A percentile compares a stretch with the other conserved stretches of the same genome.
Conservation (phyloP, 2,113 vertebrate genomes). For the Girardinichthys multiradiatus region DNA sequence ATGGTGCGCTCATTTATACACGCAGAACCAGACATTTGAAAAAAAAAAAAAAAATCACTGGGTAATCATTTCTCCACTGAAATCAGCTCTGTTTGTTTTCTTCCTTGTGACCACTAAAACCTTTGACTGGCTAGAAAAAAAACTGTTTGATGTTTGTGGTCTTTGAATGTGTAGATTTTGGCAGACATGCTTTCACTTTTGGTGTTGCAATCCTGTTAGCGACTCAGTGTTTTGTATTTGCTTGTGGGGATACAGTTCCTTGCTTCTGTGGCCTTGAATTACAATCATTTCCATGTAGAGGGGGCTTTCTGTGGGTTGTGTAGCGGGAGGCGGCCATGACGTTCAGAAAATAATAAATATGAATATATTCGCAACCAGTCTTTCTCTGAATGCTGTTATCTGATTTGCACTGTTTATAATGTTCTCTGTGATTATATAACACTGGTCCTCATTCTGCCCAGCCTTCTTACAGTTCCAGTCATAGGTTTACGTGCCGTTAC, state of each 20-base stretch:
- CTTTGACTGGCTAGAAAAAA: conserved; percentile 61
- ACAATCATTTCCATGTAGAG: conserved; percentile 66
- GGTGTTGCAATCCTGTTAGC: conserved; percentile 78
- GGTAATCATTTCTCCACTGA: conserved; percentile 44
- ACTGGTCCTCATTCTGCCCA: conserved; percentile 13
- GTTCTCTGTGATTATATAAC: not conserved
- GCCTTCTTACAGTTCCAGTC: conserved; percentile 8
- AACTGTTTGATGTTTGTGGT: conserved; percentile 74
- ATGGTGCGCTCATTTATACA: conserved; percentile 31
- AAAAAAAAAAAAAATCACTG: conserved; percentile 16
- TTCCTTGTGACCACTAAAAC: conserved; percentile 59
- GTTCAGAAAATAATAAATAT: conserved; percentile 65
- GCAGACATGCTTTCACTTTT: conserved; percentile 74
- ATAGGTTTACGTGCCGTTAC: not conserved
- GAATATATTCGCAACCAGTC: conserved; percentile 55
- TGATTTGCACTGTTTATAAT: not conserved
- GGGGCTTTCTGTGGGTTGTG: conserved; percentile 53
- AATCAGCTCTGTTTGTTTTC: conserved; percentile 51
- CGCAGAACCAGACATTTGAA: conserved; percentile 15
- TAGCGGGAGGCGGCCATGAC: conserved; percentile 47
- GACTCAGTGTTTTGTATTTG: conserved; percentile 74
- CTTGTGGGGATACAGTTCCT: conserved; percentile 72
- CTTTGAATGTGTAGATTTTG: conserved; percentile 77
- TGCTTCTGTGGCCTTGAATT: conserved; percentile 81
- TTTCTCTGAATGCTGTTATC: conserved; percentile 36